Evolutionary conservation across 1,140 invertebrate genomes (phyloP).

Genomic region (Anoplolepis gracilipes): DNA sequence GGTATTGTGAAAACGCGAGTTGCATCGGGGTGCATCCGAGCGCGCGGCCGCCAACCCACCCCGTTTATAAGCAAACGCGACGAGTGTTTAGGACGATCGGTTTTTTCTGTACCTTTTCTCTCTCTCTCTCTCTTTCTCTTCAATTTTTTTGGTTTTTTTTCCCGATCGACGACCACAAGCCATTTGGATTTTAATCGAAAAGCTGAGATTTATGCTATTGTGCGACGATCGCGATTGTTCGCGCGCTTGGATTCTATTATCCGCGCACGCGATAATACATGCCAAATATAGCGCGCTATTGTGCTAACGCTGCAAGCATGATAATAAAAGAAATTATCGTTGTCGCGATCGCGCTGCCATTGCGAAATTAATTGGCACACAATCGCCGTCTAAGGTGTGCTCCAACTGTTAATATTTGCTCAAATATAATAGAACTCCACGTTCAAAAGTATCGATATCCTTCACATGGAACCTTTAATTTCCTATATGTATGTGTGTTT

Average conservation of each 20-base stretch:
- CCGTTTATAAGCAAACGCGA: not conserved
- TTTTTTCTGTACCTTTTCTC: not conserved
- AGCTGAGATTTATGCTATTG: slow-evolving; percentile 55
- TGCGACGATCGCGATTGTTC: slow-evolving; percentile 41
- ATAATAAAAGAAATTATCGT: slow-evolving; percentile 59
- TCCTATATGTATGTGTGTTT: not conserved
- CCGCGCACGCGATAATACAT: slow-evolving; percentile 52
- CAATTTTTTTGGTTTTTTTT: not conserved
- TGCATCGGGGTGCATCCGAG: slow-evolving; percentile 43
- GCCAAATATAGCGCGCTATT: slow-evolving; percentile 46
- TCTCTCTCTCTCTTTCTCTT: not conserved
- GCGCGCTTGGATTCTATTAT: slow-evolving; percentile 52
- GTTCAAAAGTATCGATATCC: not conserved
- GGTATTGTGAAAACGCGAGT: slow-evolving; percentile 69
- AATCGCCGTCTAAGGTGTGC: slow-evolving; percentile 12
- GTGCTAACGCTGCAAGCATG: slow-evolving; percentile 41
- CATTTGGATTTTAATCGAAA: slow-evolving; percentile 70
- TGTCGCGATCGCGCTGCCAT: slow-evolving; percentile 35
- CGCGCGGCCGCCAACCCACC: not conserved
- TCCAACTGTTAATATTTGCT: slow-evolving; percentile 35
- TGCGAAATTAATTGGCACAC: slow-evolving; percentile 50
- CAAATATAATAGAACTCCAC: not conserved
- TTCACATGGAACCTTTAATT: not conserved
- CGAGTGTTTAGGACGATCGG: slow-evolving; percentile 47
- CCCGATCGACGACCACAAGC: slow-evolving; percentile 27